Evolutionary conservation across 2,113 vertebrate species (phyloP).

Genomic region (Cyanoderma ruficeps): DNA sequence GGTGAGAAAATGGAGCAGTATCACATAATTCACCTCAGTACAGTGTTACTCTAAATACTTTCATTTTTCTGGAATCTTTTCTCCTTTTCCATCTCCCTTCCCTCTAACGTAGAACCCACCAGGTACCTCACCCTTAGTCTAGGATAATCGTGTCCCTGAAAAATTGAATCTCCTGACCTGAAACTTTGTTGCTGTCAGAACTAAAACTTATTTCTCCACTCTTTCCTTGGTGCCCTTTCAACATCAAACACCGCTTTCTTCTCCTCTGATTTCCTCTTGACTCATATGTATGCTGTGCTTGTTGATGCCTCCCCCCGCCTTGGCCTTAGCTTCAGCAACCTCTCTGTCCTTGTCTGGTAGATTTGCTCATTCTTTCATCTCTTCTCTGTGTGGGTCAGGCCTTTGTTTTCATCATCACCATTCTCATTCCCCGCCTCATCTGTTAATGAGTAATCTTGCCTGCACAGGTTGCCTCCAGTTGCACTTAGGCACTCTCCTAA

Average conservation of each 20-base stretch:
- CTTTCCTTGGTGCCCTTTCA: not conserved
- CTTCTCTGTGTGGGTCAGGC: not conserved
- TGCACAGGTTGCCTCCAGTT: not conserved
- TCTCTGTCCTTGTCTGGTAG: not conserved
- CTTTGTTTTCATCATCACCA: slow-evolving; percentile 21
- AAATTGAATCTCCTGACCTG: not conserved
- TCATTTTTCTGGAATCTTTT: not conserved
- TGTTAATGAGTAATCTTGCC: slow-evolving; percentile 20
- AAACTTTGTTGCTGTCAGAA: not conserved
- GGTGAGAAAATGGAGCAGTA: not conserved
- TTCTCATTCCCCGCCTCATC: slow-evolving; percentile 13
- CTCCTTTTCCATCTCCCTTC: not conserved
- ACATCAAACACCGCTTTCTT: not conserved
- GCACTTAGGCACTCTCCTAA: slow-evolving; percentile 35
- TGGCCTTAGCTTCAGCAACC: not conserved
- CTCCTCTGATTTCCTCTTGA: not conserved
- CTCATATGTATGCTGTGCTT: not conserved
- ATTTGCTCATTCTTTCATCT: slow-evolving; percentile 6
- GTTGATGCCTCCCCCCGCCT: not conserved
- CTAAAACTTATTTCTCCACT: not conserved
- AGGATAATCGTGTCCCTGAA: not conserved
- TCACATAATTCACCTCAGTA: not conserved
- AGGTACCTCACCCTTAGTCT: not conserved
- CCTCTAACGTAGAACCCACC: not conserved
- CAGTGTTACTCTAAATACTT: not conserved